Evolutionary conservation across 2,113 vertebrate species (phyloP), one percentile per base, ranked within the genome.

Genomic region (Anthoscopus minutus): DNA sequence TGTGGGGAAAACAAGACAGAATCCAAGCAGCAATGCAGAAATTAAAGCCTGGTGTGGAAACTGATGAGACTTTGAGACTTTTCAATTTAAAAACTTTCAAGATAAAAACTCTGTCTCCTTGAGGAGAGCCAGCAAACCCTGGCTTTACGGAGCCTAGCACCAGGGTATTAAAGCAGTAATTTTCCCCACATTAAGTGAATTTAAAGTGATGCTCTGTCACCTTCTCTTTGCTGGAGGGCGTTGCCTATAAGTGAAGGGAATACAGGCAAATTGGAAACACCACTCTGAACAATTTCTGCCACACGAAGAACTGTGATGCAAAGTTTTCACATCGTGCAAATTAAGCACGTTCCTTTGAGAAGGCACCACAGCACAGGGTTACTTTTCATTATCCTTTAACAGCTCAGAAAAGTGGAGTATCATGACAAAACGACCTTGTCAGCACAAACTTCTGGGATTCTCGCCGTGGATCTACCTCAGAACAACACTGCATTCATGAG

Each of bases 1-100:
- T 0, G 3, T 5, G 73, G 0, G 56, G 61, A 57, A 78, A 85
- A 33, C 1, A 1, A 13, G 38, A 21, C 17, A 54, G 30, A 24
- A 38, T 16, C 57, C 19, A 37, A 76, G 66, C 16, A 35, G 62
- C 76, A 81, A 71, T 1, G 8, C 50, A 57, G 65, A 45, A 22
- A 4, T 3, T 15, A 31, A 70, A 78, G 42, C 4, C 4, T 38
- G 61, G 31, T 1, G 6, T 19, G 33, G 50, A 70, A 65, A 20
- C 25, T 83, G 67, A 51, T 48, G 22, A 57, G 45, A 12, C 9
- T 27, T 35, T 3, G 3, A 66, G 42, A 42, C 42, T 42, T 42
- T 42, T 62, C 31, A 31, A 21, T 37, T 10, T 8, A 79, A 56
- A 54, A 67, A 18, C 27, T 54, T 71, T 5, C 44, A 54, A 31